Base-by-base conservation (phyloP, 64 coral and sea anemone genomes). In the Pachyseris speciosa region DNA sequence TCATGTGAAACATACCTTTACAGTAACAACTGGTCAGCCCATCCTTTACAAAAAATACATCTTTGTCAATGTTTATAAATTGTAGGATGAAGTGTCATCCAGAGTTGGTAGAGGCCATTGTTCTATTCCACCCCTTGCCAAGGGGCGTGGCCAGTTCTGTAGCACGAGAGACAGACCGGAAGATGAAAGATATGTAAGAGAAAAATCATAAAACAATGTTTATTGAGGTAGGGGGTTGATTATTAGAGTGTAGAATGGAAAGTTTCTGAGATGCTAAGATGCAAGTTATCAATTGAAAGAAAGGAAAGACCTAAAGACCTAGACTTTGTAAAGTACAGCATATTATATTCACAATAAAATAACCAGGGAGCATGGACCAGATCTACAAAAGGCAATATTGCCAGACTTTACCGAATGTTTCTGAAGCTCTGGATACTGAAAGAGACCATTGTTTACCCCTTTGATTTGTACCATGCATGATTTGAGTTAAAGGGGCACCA, bases 71-170 rank as follows among this genome's bases (percentile, higher is more conserved):
- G 7, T 87, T 22, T n/a, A n/a, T n/a, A 20, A 30, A 12, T 74
- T 63, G 7, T 37, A 91, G 89, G 65, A 91, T 91, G 89, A 91
- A 17, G 79, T 59, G 16, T 80, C 85, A 24, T 83, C 94, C 26
- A 29, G 67, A 37, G 37, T 80, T 28, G 63, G 47, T 39, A 67
- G 55, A 66, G 53, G 34, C 41, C 84, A 80, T 16, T 74, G 70
- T 37, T 76, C 32, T 19, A 92, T 96, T 53, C 94, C 90, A 92
- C 90, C 90, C 52, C 70, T 96, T 74, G 90, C 90, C 16, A 96
- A 89, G 60, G 41, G 90, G 25, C 79, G 94, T 55, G 94, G 84
- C 8, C 90, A 89, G 53, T 92, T 88, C 53, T 92, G 67, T 71
- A 78, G 69, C 69, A 37, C 89, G 2, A 96, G 31, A 63, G 86